These are phyloP conservation scores for Ceyx melanurus DNA, from an alignment of 2,113 vertebrate species.

Conservation along the genomic window DNA sequence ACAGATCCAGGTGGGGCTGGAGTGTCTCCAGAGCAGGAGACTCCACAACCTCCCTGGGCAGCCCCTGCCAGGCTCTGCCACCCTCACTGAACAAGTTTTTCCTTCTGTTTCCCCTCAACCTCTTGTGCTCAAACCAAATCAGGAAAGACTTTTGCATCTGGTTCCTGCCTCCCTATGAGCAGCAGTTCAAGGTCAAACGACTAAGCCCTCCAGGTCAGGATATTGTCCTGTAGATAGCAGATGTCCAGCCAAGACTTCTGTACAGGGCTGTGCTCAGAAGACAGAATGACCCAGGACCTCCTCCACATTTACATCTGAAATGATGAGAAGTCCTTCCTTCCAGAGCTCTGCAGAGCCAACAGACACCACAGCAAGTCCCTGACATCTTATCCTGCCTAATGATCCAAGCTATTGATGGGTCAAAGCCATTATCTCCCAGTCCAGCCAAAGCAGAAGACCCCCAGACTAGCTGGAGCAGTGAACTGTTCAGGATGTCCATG, in stretches of 20 bases:
- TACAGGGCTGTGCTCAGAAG: neutral
- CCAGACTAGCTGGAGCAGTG: neutral
- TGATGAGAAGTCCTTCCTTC: neutral
- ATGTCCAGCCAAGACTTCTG: neutral
- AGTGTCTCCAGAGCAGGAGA: no score
- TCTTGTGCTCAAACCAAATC: neutral
- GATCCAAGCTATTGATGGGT: neutral
- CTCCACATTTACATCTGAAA: neutral
- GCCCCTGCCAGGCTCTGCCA: no score
- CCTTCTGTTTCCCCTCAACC: no score
- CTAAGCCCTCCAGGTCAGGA: neutral
- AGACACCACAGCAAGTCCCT: neutral
- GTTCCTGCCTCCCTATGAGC: neutral
- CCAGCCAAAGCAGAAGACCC: neutral
- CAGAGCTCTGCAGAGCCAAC: neutral
- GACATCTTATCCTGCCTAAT: neutral
- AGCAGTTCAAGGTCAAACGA: neutral
- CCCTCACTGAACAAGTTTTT: no score
- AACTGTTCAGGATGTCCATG: neutral
- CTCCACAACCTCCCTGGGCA: no score
- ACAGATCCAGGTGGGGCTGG: no score
- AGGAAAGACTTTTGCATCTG: neutral
- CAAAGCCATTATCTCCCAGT: neutral
- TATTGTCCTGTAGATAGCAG: fast-evolving
- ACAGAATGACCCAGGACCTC: neutral